Conservation (phyloP, 1,140 invertebrate species). For the Euglossa dilemma region DNA sequence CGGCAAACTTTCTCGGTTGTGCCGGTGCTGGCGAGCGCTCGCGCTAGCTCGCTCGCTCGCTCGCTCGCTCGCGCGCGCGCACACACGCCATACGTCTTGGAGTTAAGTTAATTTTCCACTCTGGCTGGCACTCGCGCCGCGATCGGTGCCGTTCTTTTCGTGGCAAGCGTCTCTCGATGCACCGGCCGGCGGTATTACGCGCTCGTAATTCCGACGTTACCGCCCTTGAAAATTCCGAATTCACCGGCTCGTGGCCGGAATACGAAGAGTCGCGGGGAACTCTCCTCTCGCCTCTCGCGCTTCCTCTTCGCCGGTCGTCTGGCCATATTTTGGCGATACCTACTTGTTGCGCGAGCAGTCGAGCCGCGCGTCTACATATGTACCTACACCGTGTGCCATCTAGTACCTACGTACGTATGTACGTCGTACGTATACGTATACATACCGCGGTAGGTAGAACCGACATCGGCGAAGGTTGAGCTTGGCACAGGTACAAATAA, state of each 20-base stretch:
- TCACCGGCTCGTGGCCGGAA: not conserved
- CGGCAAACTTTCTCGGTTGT: not conserved
- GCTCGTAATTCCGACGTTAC: not conserved
- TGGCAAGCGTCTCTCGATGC: not conserved
- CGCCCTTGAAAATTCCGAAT: conserved; percentile 14
- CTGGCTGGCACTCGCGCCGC: not conserved
- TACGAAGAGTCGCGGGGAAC: not conserved
- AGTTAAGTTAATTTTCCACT: not conserved
- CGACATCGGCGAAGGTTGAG: conserved; percentile 33
- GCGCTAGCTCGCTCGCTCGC: not conserved
- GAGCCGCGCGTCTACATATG: conserved; percentile 59
- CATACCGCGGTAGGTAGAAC: conserved; percentile 47
- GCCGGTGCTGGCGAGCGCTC: too few relatives aligned
- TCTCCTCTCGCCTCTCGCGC: conserved; percentile 15
- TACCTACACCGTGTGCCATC: conserved; percentile 27
- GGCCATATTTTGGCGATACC: conserved; percentile 78
- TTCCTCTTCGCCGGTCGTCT: conserved; percentile 28
- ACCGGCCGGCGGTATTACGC: too few relatives aligned
- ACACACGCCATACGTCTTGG: not conserved
- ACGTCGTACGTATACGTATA: conserved; percentile 5
- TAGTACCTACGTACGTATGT: conserved; percentile 45
- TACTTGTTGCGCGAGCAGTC: conserved; percentile 77
- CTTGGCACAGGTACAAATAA: conserved; percentile 60
- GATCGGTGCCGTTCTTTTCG: conserved; percentile 24
- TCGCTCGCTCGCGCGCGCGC: not conserved